phyloP scores from a whole-genome alignment of 2,888 invertebrate species.

The Iselma pallidipennis region DNA sequence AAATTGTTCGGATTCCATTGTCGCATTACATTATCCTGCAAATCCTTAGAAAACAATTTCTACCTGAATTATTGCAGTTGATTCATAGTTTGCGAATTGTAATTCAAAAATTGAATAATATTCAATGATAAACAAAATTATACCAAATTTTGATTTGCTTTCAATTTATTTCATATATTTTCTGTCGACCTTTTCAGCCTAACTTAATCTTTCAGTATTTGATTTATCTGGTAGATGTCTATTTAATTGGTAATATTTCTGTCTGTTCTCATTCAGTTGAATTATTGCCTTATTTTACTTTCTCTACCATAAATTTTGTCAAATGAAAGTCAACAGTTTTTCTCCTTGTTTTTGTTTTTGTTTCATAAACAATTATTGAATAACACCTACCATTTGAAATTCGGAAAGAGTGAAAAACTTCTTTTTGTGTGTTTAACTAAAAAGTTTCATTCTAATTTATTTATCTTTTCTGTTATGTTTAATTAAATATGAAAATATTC shows the following conservation, averaged over 20 bases:
- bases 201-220: background rate
- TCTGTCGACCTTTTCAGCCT: background rate
- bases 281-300: background rate
- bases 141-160: background rate
- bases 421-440: too few relatives aligned
- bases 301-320: background rate
- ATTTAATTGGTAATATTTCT: background rate
- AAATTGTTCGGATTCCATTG: background rate
- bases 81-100: background rate
- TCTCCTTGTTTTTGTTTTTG: too few relatives aligned
- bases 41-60: background rate
- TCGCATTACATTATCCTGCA: background rate
- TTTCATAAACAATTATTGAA: too few relatives aligned
- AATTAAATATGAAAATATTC: too few relatives aligned
- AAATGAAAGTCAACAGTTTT: background rate
- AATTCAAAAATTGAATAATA: too few relatives aligned
- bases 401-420: too few relatives aligned
- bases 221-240: background rate
- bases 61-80: background rate
- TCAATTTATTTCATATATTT: background rate
- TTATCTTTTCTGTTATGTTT: too few relatives aligned
- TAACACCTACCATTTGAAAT: too few relatives aligned
- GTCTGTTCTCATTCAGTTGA: background rate
- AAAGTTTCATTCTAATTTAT: too few relatives aligned
- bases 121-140: too few relatives aligned